These are phyloP conservation scores for Pluvianellus socialis DNA, from an alignment of 2,113 vertebrate genomes.

Conservation along the genomic window DNA sequence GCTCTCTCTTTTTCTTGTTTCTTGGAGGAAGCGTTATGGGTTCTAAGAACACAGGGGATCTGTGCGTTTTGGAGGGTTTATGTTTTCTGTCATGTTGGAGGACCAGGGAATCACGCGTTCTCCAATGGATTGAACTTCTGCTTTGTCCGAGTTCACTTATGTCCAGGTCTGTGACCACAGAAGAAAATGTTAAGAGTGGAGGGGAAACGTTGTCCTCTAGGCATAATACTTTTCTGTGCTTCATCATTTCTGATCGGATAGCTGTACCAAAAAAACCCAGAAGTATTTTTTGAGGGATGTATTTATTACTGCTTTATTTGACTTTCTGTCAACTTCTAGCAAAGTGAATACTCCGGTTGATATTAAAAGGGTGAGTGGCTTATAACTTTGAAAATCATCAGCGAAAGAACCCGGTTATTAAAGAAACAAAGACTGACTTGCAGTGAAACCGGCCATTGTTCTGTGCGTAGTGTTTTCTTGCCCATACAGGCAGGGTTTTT, in stretches of 20 bases:
- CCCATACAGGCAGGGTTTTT: background rate
- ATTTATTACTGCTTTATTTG: background rate
- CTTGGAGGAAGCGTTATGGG: background rate
- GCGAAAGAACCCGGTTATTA: background rate
- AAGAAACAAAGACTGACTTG: background rate
- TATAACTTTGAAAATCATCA: background rate
- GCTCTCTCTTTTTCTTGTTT: background rate
- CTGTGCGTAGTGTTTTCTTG: background rate
- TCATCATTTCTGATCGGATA: background rate
- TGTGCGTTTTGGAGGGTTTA: background rate
- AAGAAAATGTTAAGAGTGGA: background rate
- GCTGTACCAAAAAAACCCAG: background rate
- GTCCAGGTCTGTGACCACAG: background rate
- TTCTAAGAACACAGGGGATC: background rate
- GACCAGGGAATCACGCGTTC: background rate
- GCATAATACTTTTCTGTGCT: background rate
- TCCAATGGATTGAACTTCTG: background rate
- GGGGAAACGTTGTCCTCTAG: background rate
- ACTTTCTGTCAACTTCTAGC: background rate
- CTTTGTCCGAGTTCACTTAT: background rate
- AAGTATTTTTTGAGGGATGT: background rate
- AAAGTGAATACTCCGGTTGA: background rate
- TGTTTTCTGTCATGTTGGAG: accelerated
- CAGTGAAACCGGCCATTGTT: background rate
- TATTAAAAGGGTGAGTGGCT: background rate